Conservation (phyloP, 2,113 vertebrate species). For the Passer montanus region DNA sequence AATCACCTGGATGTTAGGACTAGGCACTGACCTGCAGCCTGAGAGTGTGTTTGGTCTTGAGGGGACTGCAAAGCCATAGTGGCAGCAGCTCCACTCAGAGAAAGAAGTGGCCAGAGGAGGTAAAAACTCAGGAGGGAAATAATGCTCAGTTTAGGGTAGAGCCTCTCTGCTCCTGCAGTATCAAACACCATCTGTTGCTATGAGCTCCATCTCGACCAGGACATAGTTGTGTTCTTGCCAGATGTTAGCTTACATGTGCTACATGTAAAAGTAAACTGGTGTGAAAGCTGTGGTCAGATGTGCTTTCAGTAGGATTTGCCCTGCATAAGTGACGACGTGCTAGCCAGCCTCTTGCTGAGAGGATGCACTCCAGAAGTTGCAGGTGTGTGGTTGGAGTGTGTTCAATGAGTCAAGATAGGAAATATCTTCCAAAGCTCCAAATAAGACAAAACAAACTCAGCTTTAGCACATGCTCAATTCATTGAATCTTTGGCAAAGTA, state of each 20-base stretch:
- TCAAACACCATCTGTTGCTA: background rate
- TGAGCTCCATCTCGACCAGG: background rate
- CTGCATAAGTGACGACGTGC: slow-evolving; percentile 45
- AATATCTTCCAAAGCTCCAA: slow-evolving; percentile 56
- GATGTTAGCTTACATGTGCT: slow-evolving; percentile 45
- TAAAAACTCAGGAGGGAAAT: background rate
- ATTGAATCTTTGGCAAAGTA: slow-evolving; percentile 49
- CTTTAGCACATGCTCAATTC: slow-evolving; percentile 63
- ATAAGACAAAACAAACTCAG: slow-evolving; percentile 62
- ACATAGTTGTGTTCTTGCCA: slow-evolving; percentile 38
- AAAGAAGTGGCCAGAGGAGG: background rate
- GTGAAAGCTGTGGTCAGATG: slow-evolving; percentile 29
- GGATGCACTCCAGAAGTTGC: slow-evolving; percentile 55
- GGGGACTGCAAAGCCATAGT: background rate
- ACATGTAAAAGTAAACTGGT: slow-evolving; percentile 45
- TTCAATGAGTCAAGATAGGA: slow-evolving; percentile 47
- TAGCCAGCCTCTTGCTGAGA: slow-evolving; percentile 35
- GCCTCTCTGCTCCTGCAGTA: background rate
- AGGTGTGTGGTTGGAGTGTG: slow-evolving; percentile 43
- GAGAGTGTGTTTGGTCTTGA: background rate
- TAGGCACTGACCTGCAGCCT: background rate
- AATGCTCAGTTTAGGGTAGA: background rate
- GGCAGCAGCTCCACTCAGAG: background rate
- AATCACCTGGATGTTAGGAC: background rate
- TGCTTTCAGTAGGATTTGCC: slow-evolving; percentile 59